phyloP scores from a whole-genome alignment of 53 echinoderm and acorn worm genomes.

The Paracentrotus lividus region DNA sequence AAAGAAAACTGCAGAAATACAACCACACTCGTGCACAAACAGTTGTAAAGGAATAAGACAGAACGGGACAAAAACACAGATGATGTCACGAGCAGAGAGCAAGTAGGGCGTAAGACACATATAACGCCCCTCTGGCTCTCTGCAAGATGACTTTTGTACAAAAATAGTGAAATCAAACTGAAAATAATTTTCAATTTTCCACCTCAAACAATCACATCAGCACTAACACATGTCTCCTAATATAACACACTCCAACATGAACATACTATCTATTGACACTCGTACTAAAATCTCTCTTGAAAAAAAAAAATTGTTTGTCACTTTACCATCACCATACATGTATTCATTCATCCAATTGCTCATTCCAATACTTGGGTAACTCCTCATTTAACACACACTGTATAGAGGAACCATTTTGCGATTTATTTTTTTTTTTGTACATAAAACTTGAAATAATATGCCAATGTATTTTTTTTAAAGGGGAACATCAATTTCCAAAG shows the following conservation, averaged over 20 bases:
- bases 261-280: neutral
- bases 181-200: slow-evolving; percentile 8
- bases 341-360: neutral
- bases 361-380: neutral
- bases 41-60: slow-evolving; percentile 17
- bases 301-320: neutral
- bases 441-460: neutral
- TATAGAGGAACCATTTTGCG: neutral
- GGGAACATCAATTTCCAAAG: neutral
- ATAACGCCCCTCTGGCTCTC: too few relatives aligned
- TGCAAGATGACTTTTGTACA: too few relatives aligned
- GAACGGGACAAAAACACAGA: neutral
- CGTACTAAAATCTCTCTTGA: neutral
- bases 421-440: neutral
- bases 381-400: neutral
- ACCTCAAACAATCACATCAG: neutral
- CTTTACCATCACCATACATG: neutral
- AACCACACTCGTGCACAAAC: slow-evolving; percentile 56
- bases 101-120: too few relatives aligned
- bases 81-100: too few relatives aligned
- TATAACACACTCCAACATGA: neutral
- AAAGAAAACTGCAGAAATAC: slow-evolving; percentile 3
- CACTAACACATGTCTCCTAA: neutral
- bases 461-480: too few relatives aligned
- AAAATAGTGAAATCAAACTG: slow-evolving; percentile 9